phyloP scores from a whole-genome alignment of 35 echinoderm and acorn worm species.

The Holothuria glaberrima region DNA sequence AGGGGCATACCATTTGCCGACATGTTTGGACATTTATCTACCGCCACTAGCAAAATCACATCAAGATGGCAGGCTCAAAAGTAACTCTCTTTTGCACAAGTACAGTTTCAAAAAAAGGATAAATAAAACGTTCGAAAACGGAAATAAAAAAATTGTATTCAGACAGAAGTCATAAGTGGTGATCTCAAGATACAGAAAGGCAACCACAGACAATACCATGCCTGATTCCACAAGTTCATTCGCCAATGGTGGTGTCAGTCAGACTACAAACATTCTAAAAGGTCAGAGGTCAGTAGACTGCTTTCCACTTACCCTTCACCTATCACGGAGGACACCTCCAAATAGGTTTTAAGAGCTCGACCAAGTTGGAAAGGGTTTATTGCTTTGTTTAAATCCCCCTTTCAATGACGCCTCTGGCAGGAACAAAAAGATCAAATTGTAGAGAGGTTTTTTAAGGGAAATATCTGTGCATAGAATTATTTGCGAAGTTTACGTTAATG shows the following conservation, averaged over 20 bases:
- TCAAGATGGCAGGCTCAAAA: constrained; percentile 25
- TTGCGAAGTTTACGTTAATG: neutral
- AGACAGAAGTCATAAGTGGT: constrained; percentile 38
- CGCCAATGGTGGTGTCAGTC: constrained; percentile 51
- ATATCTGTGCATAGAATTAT: neutral
- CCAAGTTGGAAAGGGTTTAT: constrained; percentile 26
- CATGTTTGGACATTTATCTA: neutral
- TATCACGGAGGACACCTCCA: constrained; percentile 43
- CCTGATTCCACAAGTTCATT: constrained; percentile 59
- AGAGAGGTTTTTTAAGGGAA: constrained; percentile 4
- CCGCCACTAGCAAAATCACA: constrained; percentile 25
- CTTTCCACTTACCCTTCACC: constrained; percentile 66
- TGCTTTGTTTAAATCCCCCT: constrained; percentile 45
- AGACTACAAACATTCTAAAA: constrained; percentile 63
- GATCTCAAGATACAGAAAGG: constrained; percentile 59
- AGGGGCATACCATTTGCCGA: no score
- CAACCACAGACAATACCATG: constrained; percentile 51
- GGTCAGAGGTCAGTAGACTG: constrained; percentile 39
- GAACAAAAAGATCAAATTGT: constrained; percentile 66
- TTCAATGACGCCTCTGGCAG: constrained; percentile 59
- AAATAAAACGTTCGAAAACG: constrained; percentile 7
- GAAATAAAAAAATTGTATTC: constrained; percentile 17
- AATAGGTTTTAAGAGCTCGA: constrained; percentile 27
- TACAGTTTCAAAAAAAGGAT: neutral
- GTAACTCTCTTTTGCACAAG: constrained; percentile 25